Base-by-base conservation (phyloP, 2,797 vertebrate genomes). In the Takifugu rubripes region DNA sequence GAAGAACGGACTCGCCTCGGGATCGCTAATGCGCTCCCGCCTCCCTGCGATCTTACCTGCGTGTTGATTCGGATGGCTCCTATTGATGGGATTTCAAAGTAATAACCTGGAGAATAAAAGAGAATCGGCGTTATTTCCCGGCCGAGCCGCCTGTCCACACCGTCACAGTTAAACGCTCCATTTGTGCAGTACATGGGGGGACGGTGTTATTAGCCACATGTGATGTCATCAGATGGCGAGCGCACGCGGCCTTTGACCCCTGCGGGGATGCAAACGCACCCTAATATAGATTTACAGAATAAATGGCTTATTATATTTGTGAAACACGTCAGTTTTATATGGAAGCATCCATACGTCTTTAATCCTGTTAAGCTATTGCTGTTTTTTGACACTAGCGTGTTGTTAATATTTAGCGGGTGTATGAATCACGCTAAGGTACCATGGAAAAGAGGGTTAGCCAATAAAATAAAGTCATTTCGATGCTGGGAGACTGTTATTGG, bases 11-110 rank as follows among this genome's bases (percentile, higher is more conserved):
- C 64, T 15, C 46, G 36, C 27, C 48, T 50, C 12, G 52, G 45
- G 27, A 17, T 52, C 9, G n/a, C 17, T 10, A 40, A 40, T 40
- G 36, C 36, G 36, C 36, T 14, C 4, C 14, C 14, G 36, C 14
- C 36, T 40, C 11, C 36, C 4, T 1, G 11, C 14, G n/a, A 25
- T 52, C 85, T 72, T 82, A 99, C 97, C 95, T 99, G 97, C 0
- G 97, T 99, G 92, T 98, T 99, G 91, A 99, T 99, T 79, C 96
- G 91, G 85, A 99, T 99, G 72, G 96, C 97, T 5, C 97, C 97
- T 0, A 99, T 99, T 44, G 96, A 98, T 59, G 97, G 97, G 69
- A 99, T 99, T 88, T 98, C 97, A 42, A 96, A 99, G 91, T 99
- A 99, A 90, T 98, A 99, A 87, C 97, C 97, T 99, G 85, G 49